Evolutionary conservation across 2,888 invertebrate species (phyloP).

Genomic region (Tridacna crocea): DNA sequence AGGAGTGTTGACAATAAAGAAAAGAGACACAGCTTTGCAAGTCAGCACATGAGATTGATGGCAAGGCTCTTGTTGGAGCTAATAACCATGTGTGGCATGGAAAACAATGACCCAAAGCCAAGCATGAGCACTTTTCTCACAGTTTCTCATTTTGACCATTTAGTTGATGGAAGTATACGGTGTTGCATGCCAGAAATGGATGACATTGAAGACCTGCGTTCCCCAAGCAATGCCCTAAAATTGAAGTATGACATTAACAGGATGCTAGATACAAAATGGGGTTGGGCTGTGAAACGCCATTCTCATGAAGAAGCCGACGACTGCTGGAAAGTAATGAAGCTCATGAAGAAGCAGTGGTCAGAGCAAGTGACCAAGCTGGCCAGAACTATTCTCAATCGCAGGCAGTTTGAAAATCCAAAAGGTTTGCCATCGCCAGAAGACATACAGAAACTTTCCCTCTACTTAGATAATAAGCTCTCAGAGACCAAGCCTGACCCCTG

Average conservation of each 20-base stretch:
- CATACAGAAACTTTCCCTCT: neutral
- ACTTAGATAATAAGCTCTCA: neutral
- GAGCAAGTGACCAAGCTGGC: conserved; percentile 43
- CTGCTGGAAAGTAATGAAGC: conserved; percentile 32
- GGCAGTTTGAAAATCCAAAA: conserved; percentile 6
- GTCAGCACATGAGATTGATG: conserved; percentile 50
- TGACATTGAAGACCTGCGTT: conserved; percentile 37
- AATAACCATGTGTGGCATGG: conserved; percentile 9
- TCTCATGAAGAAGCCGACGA: conserved; percentile 12
- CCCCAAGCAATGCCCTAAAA: conserved; percentile 51
- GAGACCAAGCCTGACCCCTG: neutral
- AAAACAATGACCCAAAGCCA: neutral
- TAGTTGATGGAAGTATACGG: conserved; percentile 27
- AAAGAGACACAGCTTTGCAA: conserved; percentile 50
- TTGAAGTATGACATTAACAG: conserved; percentile 46
- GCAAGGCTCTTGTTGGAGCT: conserved; percentile 43
- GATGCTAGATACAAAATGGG: conserved; percentile 43
- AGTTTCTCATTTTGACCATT: conserved; percentile 24
- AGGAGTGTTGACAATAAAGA: conserved; percentile 47
- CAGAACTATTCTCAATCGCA: conserved; percentile 32
- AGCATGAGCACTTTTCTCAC: conserved; percentile 5
- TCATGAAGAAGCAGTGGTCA: conserved; percentile 47
- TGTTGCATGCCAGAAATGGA: conserved; percentile 33
- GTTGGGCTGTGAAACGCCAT: conserved; percentile 28
- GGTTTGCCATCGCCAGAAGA: neutral